These are phyloP conservation scores for Cyprichromis sp. DNA, from an alignment of 2,113 vertebrate species.

Conservation along the genomic window DNA sequence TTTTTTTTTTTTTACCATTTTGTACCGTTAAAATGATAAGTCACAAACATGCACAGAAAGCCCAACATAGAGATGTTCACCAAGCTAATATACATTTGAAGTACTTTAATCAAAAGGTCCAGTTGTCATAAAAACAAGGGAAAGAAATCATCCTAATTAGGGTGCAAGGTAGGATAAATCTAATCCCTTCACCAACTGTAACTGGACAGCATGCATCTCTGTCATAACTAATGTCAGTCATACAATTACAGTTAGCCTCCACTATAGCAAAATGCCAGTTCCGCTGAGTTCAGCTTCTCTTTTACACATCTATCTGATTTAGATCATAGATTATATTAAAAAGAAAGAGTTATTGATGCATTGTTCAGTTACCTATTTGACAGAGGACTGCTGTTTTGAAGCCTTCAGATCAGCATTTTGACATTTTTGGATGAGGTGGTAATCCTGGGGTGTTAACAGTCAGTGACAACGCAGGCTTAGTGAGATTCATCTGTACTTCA, in stretches of 20 bases:
- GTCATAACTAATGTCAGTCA: not conserved
- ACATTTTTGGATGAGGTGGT: not conserved
- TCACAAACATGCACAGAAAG: not conserved
- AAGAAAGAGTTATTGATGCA: not conserved
- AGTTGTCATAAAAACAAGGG: not conserved
- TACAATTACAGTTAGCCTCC: not conserved
- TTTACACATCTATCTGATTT: not conserved
- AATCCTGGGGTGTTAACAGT: not conserved
- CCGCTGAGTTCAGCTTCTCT: not conserved
- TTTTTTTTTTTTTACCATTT: accelerated
- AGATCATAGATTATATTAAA: not conserved
- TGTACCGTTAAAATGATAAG: not conserved
- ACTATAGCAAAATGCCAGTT: not conserved
- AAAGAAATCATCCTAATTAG: not conserved
- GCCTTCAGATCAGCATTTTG: accelerated
- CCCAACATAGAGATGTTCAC: not conserved
- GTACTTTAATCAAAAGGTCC: not conserved
- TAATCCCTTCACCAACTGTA: not conserved
- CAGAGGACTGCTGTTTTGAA: not conserved
- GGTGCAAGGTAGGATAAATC: not conserved
- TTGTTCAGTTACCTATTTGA: not conserved
- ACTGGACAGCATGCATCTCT: not conserved
- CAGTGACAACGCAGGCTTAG: not conserved
- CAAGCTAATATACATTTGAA: not conserved
- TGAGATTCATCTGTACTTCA: not conserved